Evolutionary conservation across 92 coral and sea anemone genomes (phyloP), one percentile per base, ranked within the genome.

Genomic region (Zoanthus solanderi): DNA sequence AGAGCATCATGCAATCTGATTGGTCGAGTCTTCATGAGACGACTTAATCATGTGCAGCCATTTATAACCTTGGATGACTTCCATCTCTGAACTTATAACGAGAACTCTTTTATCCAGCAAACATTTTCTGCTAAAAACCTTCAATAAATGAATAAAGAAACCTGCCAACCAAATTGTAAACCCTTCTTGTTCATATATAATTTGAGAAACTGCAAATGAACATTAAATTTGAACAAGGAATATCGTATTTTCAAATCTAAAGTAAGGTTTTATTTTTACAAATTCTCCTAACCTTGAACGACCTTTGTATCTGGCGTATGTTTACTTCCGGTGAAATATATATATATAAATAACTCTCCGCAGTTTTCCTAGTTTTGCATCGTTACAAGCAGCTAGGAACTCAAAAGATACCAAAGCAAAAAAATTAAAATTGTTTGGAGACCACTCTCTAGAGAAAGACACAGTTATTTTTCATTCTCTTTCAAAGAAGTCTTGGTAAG

Each of bases 251-350:
- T n/a, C 18, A n/a, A 46, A 65, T 7, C 4, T 53, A 6, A 44
- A 63, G 14, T 28, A 30, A 0, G 28, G 17, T 8, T 45, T 1
- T 23, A 50, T 65, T 5, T 14, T 0, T 5, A 2, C 34, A 46
- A 66, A 66, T 66, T 81, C 85, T 66, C 85, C 75, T 81, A 81
- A 81, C 85, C 85, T 81, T 81, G 74, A 81, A 45, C 7, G 63
- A 81, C 75, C 85, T 31, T n/a, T 29, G 30, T 2, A 30, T 63
- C 31, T n/a, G 42, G 15, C 45, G 9, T 12, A 0, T 44, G 13
- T 63, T 61, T 44, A 57, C 75, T 56, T 80, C 85, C 72, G 85
- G 48, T 28, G 54, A 73, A 4, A 14, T 13, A 7, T 7, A 50
- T 50, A 50, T 50, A 50, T 6, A 50, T 50, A 50, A 2, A 50